A percentile compares a stretch with the other conserved stretches of the same genome.
Conservation (phyloP, 2,797 vertebrate species). For the Mormyrus proboscirostris region DNA sequence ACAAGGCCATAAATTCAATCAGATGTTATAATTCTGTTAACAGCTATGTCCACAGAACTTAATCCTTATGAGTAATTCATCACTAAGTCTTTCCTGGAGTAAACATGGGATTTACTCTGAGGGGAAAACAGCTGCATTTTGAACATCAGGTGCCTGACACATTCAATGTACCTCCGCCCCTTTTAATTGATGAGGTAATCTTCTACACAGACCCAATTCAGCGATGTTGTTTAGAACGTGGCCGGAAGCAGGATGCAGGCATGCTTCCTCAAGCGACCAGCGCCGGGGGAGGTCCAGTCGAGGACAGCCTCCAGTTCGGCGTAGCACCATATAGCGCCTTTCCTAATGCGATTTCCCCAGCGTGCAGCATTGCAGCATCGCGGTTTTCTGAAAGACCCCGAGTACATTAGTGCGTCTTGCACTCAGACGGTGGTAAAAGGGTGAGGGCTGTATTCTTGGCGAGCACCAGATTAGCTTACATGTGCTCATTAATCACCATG, state of each 20-base stretch:
- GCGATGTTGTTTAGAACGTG: not conserved
- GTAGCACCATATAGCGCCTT: not conserved
- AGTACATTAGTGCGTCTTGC: not conserved
- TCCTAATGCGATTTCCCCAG: not conserved
- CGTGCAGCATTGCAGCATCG: not conserved
- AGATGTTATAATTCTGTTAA: not conserved
- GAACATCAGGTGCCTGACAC: not conserved
- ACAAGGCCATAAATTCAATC: not conserved
- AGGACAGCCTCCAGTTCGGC: not conserved
- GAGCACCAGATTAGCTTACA: not conserved
- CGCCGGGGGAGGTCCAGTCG: not conserved
- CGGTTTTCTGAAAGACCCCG: not conserved
- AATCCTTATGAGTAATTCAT: constrained; percentile 1
- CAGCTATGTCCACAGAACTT: not conserved
- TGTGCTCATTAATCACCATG: not conserved
- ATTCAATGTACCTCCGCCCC: not conserved
- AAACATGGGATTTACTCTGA: not conserved
- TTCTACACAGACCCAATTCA: not conserved
- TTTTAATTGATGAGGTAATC: not conserved
- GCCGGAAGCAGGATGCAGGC: not conserved
- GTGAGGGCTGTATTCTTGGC: not conserved
- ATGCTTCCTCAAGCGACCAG: not conserved
- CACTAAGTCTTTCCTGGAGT: not conserved
- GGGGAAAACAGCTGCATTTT: not conserved
- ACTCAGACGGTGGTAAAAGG: not conserved